Base-by-base conservation (phyloP, 2,113 vertebrate species). In the Echinops telfairi region DNA sequence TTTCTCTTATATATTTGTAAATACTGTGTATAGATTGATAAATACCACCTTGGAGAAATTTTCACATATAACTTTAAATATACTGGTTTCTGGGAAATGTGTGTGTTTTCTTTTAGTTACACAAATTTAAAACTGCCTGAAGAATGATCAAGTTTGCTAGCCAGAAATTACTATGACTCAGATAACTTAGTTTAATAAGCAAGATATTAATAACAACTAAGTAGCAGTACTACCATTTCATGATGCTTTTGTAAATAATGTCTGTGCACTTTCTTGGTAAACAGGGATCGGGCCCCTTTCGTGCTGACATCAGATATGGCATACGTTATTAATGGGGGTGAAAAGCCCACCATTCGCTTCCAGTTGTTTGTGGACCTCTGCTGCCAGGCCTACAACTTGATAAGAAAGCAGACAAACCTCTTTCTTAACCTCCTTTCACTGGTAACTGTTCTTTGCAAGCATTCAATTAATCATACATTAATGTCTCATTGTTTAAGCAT, bases 291-390 rank as follows among this genome's bases (percentile, higher is more conserved):
- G 33, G 99, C 99, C 85, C 99, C 99, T 0, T 99, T 99, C 92
- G 99, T 99, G 93, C 98, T 99, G 94, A 99, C 99, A 4, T 99
- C 99, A 3, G 99, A 99, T 96, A 99, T 99, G 99, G 99, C 99
- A 0, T 99, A 99, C 31, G 99, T 99, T 96, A 99, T 99, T 95
- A 99, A 99, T 47, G 99, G 99, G 15, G 99, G 99, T 19, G 99
- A 99, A 97, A 99, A 99, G 38, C 99, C 99, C 40, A 99, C 99
- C 85, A 99, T 99, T 83, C 99, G 99, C 89, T 99, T 99, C 96
- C 99, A 99, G 97, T 98, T 99, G 78, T 99, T 99, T 0, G 99
- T 99, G 88, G 99, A 99, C 95, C 98, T 99, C 83, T 99, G 99
- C 88, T 99, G 98, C 90, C 99, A 99, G 96, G 99, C 99, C 88